phyloP scores from a whole-genome alignment of 1,140 invertebrate genomes.

The Aporrectodea caliginosa region DNA sequence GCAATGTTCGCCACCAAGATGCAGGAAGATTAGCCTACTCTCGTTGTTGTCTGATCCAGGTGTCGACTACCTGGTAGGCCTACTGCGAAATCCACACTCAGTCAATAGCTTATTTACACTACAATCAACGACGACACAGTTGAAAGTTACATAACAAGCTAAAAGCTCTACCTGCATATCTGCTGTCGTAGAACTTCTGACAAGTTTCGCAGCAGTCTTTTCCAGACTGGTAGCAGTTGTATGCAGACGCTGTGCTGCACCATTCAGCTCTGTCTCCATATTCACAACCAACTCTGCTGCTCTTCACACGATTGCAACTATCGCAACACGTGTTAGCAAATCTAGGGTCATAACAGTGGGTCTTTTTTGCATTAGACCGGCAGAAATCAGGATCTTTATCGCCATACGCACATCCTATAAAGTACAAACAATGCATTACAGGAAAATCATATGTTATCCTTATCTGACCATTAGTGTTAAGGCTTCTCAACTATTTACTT shows the following conservation, averaged over 20 bases:
- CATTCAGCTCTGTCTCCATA: slow-evolving; percentile 5
- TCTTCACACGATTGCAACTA: not conserved
- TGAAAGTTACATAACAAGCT: not conserved
- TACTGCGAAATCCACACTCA: no score
- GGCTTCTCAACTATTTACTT: not conserved
- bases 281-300: not conserved
- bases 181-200: not conserved
- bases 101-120: no score
- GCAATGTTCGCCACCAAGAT: no score
- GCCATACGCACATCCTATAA: not conserved
- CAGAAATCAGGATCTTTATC: not conserved
- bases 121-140: no score
- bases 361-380: not conserved
- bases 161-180: not conserved
- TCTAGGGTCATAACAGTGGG: not conserved
- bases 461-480: no score
- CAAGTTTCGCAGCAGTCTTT: not conserved
- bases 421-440: not conserved
- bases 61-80: not conserved
- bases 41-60: not conserved
- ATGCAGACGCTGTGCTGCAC: not conserved
- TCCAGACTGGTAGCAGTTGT: not conserved
- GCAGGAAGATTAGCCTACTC: no score
- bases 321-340: not conserved
- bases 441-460: no score